phyloP scores from a whole-genome alignment of 1,140 invertebrate genomes.

The Rhizoglyphus robini region DNA sequence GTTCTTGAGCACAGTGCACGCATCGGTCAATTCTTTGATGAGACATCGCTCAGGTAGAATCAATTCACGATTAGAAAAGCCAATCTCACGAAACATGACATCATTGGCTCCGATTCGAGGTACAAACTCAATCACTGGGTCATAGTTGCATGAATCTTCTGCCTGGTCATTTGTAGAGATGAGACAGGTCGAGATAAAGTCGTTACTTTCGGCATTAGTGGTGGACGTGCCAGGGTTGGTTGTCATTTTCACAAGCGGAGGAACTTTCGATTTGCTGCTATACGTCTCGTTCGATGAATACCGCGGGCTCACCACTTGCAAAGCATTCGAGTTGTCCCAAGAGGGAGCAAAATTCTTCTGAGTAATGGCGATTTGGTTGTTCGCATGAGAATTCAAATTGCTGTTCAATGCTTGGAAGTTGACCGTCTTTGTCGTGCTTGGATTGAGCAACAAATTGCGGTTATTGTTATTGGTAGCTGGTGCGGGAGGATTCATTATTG shows the following conservation, averaged over 20 bases:
- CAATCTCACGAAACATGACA: not conserved
- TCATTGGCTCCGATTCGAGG: conserved; percentile 5
- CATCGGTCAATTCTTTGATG: not conserved
- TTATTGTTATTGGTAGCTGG: not conserved
- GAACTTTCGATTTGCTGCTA: too few relatives aligned
- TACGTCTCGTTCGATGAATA: too few relatives aligned
- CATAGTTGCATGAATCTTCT: not conserved
- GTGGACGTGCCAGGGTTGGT: not conserved
- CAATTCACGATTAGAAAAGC: not conserved
- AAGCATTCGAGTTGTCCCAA: too few relatives aligned
- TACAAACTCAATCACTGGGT: not conserved
- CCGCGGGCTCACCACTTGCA: too few relatives aligned
- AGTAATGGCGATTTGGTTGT: not conserved
- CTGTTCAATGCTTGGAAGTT: not conserved
- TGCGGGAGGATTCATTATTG: too few relatives aligned
- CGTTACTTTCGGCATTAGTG: not conserved
- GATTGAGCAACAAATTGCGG: not conserved
- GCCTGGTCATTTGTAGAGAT: not conserved
- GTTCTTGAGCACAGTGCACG: conserved; percentile 2
- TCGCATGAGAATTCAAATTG: not conserved
- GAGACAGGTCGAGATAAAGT: conserved; percentile 2
- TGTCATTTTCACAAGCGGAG: not conserved
- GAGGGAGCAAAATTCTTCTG: not conserved
- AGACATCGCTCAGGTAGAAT: not conserved
- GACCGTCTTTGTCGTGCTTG: not conserved